Evolutionary conservation across 2,888 invertebrate genomes (phyloP), one percentile per base, ranked within the genome.

Genomic region (Parascotia fuliginaria): DNA sequence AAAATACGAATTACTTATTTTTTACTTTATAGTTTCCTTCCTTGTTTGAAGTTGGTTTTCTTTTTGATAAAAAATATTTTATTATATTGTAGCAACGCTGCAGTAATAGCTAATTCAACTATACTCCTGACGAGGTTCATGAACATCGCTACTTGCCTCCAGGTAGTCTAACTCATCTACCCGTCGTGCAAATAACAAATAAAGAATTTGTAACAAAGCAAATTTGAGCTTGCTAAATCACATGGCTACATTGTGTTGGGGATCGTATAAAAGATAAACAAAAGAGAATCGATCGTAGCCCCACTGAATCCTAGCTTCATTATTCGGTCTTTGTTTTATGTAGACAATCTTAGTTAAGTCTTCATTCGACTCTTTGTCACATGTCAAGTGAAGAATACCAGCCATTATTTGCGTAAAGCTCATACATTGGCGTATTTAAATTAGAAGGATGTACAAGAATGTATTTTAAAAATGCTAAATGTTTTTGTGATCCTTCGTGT

Each of bases 251-350:
- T 49, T 58, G 36, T 65, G 37, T 34, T 19, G 14, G 6, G 48
- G 36, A 31, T 43, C 28, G 38, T 36, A 32, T 33, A 50, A 28
- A 3, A 15, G 13, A 58, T 50, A 55, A 53, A 70, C 66, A 68
- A 71, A 65, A 60, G 63, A 59, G 46, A 62, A 74, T 65, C 65
- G 55, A 75, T 75, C 32, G 57, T 51, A 53, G 61, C 57, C 60
- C 42, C 55, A 52, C 55, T 48, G 44, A 64, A 58, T 60, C 32
- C 60, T 60, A 60, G 61, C 58, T 70, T 70, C 62, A 65, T 66
- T 64, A 59, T 51, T 42, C 44, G 27, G 29, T 61, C 60, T 70
- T 72, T 74, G 73, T 73, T 61, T 60, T 48, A 63, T 67, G 47
- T 41, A 65, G 65, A 65, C 65, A 61, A 65, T 68, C 58, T 57